These are phyloP conservation scores for Neodiprion fabricii DNA, from an alignment of 1,140 invertebrate genomes.

Conservation along the genomic window DNA sequence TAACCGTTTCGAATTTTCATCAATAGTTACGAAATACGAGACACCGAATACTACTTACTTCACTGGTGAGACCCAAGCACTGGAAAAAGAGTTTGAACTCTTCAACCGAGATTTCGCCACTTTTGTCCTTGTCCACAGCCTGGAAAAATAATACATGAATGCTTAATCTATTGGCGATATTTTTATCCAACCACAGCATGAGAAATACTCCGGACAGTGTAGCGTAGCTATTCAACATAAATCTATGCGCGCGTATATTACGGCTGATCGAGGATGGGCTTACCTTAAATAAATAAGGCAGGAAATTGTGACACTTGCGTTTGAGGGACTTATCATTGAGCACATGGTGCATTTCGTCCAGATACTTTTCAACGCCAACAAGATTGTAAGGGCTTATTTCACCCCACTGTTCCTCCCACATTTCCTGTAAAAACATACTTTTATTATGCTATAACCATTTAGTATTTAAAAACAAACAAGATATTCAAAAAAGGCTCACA, in stretches of 20 bases:
- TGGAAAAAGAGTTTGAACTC: constrained; percentile 85
- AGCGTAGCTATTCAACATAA: background rate
- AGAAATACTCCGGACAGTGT: background rate
- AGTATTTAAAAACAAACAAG: constrained; percentile 11
- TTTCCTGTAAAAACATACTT: constrained; percentile 61
- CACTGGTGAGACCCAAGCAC: constrained; percentile 75
- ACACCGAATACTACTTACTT: constrained; percentile 56
- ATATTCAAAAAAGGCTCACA: background rate
- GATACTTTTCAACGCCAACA: constrained; percentile 79
- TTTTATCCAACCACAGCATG: background rate
- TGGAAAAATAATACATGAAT: constrained; percentile 51
- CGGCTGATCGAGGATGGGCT: constrained; percentile 9
- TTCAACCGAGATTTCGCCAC: constrained; percentile 77
- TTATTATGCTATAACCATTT: constrained; percentile 23
- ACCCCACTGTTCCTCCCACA: constrained; percentile 86
- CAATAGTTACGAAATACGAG: too few relatives aligned
- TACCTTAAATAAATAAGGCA: constrained; percentile 83
- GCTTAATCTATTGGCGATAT: background rate
- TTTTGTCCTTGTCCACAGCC: constrained; percentile 82
- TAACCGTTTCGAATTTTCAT: too few relatives aligned
- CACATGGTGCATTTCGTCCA: constrained; percentile 81
- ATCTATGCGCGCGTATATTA: background rate
- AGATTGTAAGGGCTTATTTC: constrained; percentile 80
- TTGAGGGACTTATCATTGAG: constrained; percentile 76
- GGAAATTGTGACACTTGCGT: constrained; percentile 75